phyloP scores from a whole-genome alignment of 1,140 invertebrate species.

The Vanessa atalanta region DNA sequence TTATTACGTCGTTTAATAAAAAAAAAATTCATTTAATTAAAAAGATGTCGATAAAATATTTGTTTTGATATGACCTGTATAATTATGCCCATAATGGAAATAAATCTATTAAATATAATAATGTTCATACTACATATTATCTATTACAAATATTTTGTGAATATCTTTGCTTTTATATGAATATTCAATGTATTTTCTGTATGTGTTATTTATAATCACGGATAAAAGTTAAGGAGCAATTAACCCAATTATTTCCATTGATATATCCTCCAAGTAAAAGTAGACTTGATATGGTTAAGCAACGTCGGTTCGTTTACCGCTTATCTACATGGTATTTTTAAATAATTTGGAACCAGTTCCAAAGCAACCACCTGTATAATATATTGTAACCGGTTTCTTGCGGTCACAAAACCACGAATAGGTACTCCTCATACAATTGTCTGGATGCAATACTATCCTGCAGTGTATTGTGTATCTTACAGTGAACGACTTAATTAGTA shows the following conservation, averaged over 20 bases:
- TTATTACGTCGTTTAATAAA: too few species aligned
- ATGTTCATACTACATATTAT: too few species aligned
- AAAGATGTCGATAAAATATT: too few species aligned
- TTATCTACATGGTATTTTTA: conserved; percentile 47
- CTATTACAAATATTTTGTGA: too few species aligned
- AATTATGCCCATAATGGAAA: too few species aligned
- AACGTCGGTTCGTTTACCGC: conserved; percentile 44
- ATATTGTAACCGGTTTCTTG: conserved; percentile 57
- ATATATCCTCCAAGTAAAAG: conserved; percentile 47
- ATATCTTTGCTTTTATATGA: too few species aligned
- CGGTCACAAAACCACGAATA: conserved; percentile 61
- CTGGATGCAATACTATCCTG: conserved; percentile 29
- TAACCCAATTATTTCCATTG: neutral
- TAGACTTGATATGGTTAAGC: conserved; percentile 43
- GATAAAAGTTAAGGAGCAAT: neutral
- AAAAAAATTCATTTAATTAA: too few species aligned
- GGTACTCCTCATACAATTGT: conserved; percentile 53
- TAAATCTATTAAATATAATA: too few species aligned
- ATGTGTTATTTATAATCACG: neutral
- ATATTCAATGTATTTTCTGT: neutral
- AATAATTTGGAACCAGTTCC: conserved; percentile 65
- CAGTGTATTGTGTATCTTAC: conserved; percentile 10
- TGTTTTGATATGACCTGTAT: too few species aligned
- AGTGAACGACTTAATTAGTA: neutral
- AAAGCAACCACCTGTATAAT: conserved; percentile 64